phyloP scores from a whole-genome alignment of 2,797 vertebrate species.

The Macrochelys suwanniensis region DNA sequence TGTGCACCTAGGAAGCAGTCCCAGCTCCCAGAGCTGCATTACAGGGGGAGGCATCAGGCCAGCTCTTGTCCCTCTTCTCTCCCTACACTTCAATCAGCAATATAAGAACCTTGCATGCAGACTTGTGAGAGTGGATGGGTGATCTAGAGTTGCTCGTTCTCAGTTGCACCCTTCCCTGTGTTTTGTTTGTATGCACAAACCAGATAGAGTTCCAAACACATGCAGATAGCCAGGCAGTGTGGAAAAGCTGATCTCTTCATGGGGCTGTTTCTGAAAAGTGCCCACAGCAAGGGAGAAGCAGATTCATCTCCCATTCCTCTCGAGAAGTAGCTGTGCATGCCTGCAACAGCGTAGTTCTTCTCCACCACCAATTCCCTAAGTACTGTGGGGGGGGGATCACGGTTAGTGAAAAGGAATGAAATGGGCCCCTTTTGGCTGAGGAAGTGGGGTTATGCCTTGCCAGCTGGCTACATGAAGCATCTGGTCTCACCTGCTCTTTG shows the following conservation, averaged over 20 bases:
- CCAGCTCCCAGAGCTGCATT: too few species aligned
- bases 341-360: background rate
- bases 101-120: background rate
- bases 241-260: background rate
- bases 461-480: background rate
- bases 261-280: background rate
- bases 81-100: background rate
- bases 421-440: too few species aligned
- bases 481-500: background rate
- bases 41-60: background rate
- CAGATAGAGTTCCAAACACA: background rate
- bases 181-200: background rate
- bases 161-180: background rate
- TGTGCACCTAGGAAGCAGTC: background rate
- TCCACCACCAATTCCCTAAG: accelerated
- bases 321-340: background rate
- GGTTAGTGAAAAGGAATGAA: background rate
- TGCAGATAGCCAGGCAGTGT: background rate
- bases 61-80: background rate
- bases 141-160: background rate
- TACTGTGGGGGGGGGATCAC: accelerated
- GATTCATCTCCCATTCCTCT: accelerated
- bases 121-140: background rate
- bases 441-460: background rate
- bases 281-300: background rate